Evolutionary conservation across 2,113 vertebrate genomes (phyloP).

Genomic region (Apodemus sylvaticus): DNA sequence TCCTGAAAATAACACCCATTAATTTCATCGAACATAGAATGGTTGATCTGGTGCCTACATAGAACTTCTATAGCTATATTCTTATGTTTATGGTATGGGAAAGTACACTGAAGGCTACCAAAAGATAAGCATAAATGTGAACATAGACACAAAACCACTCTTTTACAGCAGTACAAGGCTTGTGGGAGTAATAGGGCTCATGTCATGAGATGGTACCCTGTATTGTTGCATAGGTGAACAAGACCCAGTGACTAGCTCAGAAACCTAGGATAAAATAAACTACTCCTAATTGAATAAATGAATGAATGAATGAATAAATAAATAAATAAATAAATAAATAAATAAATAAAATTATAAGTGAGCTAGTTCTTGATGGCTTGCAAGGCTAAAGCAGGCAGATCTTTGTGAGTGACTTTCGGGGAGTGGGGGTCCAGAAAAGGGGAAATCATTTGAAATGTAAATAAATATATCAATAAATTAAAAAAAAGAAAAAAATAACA

Average conservation of each 20-base stretch:
- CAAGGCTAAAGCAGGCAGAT: not conserved
- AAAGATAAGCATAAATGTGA: not conserved
- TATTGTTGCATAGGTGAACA: too few relatives aligned
- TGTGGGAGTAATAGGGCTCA: not conserved
- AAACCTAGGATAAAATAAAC: not conserved
- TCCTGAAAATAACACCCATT: not conserved
- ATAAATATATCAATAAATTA: too few relatives aligned
- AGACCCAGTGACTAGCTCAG: not conserved
- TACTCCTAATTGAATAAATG: not conserved
- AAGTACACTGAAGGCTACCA: not conserved
- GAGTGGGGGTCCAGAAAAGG: too few relatives aligned
- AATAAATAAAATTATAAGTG: too few relatives aligned
- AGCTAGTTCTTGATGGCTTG: not conserved
- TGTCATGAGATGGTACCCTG: not conserved
- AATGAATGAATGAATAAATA: not conserved
- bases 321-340: not conserved
- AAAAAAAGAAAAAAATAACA: too few relatives aligned
- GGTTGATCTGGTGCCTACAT: not conserved
- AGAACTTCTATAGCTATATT: not conserved
- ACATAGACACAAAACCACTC: not conserved
- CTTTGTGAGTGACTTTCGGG: not conserved
- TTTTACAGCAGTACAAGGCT: not conserved
- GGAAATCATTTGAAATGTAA: too few relatives aligned
- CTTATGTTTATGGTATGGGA: not conserved
- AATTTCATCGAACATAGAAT: not conserved